Conservation (phyloP, 2,888 invertebrate genomes). For the Bellardia bayeri region DNA sequence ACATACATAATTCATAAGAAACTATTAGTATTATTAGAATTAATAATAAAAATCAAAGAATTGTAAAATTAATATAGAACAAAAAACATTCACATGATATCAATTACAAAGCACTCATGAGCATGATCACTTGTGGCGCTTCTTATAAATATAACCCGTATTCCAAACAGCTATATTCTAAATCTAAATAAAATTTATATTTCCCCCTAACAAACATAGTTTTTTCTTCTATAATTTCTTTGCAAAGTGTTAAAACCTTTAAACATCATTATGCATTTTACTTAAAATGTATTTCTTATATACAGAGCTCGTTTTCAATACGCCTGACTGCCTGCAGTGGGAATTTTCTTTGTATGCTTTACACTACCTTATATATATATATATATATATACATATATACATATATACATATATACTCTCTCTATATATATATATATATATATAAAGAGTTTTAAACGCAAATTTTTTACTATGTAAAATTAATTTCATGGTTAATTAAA, state of each 20-base stretch:
- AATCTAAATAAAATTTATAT: constrained; percentile 23
- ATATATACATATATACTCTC: too few species aligned
- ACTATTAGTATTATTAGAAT: too few species aligned
- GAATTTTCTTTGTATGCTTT: constrained; percentile 21
- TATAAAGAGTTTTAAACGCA: background rate
- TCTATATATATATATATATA: too few species aligned
- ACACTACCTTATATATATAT: too few species aligned
- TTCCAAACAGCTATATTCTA: background rate
- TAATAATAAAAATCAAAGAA: background rate
- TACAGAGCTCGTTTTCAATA: background rate
- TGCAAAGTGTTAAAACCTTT: constrained; percentile 69
- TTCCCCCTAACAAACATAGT: background rate
- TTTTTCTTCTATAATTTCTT: constrained; percentile 32
- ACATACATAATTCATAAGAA: too few species aligned
- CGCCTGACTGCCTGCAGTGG: constrained; percentile 53
- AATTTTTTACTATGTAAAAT: constrained; percentile 6
- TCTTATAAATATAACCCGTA: constrained; percentile 30
- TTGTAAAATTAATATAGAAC: background rate
- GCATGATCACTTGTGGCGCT: constrained; percentile 56
- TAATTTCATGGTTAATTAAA: constrained; percentile 37
- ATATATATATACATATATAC: too few species aligned
- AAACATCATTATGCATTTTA: constrained; percentile 55
- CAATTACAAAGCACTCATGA: constrained; percentile 30
- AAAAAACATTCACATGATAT: constrained; percentile 32
- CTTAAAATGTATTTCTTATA: constrained; percentile 43